Evolutionary conservation across 1,140 invertebrate genomes (phyloP).

Genomic region (Drosophila parabipectinata): DNA sequence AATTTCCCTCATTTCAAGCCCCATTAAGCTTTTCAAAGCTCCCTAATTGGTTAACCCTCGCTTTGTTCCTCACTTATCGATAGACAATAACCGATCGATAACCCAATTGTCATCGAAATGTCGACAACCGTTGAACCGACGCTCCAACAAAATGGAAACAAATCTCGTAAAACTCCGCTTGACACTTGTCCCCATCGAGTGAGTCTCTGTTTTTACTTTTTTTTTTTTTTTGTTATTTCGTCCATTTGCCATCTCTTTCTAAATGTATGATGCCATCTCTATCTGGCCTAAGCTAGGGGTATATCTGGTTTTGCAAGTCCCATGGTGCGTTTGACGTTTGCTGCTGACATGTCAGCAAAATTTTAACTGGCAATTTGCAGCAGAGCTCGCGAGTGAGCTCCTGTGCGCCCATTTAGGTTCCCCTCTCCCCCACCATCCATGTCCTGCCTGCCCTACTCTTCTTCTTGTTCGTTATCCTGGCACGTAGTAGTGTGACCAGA

Average conservation of each 20-base stretch:
- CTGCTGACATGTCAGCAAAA: slow-evolving; percentile 73
- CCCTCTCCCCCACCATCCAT: not conserved
- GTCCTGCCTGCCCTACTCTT: not conserved
- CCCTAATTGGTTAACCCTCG: no score
- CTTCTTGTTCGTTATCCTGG: slow-evolving; percentile 14
- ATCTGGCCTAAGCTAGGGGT: not conserved
- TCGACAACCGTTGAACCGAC: slow-evolving; percentile 10
- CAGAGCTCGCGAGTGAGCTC: slow-evolving; percentile 48
- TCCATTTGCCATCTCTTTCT: not conserved
- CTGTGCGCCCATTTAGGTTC: slow-evolving; percentile 3
- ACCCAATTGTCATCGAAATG: slow-evolving; percentile 25
- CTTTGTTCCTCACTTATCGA: no score
- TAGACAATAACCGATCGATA: slow-evolving; percentile 26
- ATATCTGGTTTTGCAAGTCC: slow-evolving; percentile 14
- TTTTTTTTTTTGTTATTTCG: no score
- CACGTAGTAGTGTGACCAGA: slow-evolving; percentile 34
- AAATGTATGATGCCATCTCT: not conserved
- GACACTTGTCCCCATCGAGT: slow-evolving; percentile 41
- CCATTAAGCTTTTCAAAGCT: no score
- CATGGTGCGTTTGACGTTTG: slow-evolving; percentile 58
- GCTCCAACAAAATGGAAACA: slow-evolving; percentile 36
- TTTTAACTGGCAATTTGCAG: slow-evolving; percentile 79
- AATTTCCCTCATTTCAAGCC: no score
- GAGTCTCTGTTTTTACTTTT: not conserved
- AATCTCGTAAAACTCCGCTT: slow-evolving; percentile 51